phyloP scores from a whole-genome alignment of 2,113 vertebrate species.

The Abramis brama region DNA sequence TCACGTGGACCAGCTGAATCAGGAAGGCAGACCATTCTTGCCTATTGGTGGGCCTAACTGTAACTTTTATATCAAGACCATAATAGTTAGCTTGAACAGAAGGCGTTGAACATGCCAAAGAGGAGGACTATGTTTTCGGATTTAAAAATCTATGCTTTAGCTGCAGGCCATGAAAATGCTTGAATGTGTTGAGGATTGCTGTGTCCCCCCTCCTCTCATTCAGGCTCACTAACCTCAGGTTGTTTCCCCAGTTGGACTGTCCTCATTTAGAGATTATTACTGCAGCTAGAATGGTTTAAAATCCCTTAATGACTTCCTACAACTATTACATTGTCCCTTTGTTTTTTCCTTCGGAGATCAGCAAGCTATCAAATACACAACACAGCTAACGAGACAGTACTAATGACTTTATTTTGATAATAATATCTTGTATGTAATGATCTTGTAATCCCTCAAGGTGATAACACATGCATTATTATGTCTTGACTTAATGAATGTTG shows the following conservation, averaged over 20 bases:
- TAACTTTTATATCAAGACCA: background rate
- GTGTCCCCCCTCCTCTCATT: background rate
- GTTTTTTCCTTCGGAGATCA: conserved; percentile 1
- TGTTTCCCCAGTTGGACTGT: conserved; percentile 45
- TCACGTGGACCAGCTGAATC: background rate
- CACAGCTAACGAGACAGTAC: background rate
- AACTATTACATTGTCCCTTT: background rate
- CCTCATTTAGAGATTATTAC: conserved; percentile 35
- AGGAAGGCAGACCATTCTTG: background rate
- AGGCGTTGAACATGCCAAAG: background rate
- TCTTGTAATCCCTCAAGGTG: conserved; percentile 16
- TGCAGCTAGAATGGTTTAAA: conserved; percentile 25
- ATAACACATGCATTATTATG: background rate
- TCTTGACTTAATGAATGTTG: conserved; percentile 13
- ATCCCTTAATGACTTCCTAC: conserved; percentile 31
- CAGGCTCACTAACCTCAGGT: conserved; percentile 16
- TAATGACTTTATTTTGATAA: conserved; percentile 10
- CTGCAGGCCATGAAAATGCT: background rate
- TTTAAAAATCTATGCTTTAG: conserved; percentile 1
- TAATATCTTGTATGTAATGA: conserved; percentile 13
- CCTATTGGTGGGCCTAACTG: background rate
- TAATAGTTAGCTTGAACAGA: background rate
- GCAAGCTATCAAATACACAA: conserved; percentile 10
- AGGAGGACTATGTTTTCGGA: background rate
- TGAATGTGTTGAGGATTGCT: background rate